A percentile compares a stretch with the other conserved stretches of the same genome.
These are phyloP conservation scores for Ramazzottius varieornatus DNA, from an alignment of 2,888 invertebrate species.

Conservation along the genomic window DNA sequence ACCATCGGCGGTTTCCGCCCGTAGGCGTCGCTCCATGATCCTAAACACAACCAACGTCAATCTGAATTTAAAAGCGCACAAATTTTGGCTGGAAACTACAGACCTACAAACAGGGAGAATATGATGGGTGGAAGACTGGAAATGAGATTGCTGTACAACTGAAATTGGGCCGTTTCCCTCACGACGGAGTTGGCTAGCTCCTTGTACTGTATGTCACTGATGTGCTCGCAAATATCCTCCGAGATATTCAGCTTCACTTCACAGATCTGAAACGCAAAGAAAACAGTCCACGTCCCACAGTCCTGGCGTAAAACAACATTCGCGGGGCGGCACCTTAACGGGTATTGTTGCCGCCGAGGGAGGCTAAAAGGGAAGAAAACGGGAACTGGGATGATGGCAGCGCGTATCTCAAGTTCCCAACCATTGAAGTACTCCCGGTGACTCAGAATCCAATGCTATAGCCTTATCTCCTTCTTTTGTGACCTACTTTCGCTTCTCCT, in stretches of 20 bases:
- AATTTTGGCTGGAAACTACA: background rate
- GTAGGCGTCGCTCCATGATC: background rate
- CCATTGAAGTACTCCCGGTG: background rate
- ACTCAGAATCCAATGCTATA: too few relatives aligned
- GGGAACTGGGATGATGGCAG: too few relatives aligned
- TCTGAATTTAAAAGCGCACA: too few relatives aligned
- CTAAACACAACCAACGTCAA: too few relatives aligned
- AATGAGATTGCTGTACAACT: background rate
- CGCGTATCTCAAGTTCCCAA: too few relatives aligned
- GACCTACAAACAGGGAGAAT: background rate
- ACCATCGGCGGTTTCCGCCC: background rate
- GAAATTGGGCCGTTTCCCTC: background rate
- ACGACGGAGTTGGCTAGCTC: background rate
- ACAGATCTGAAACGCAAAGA: background rate
- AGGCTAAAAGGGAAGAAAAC: too few relatives aligned
- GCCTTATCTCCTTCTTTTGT: too few relatives aligned
- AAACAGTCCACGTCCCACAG: too few relatives aligned
- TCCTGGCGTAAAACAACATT: too few relatives aligned
- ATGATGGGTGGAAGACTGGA: background rate
- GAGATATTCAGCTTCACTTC: background rate
- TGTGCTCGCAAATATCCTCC: background rate
- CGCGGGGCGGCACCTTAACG: too few relatives aligned
- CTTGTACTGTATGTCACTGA: background rate
- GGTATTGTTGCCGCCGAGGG: too few relatives aligned
- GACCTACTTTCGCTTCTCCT: too few relatives aligned